Conservation (phyloP, 2,797 vertebrate genomes). For the Nasua narica region DNA sequence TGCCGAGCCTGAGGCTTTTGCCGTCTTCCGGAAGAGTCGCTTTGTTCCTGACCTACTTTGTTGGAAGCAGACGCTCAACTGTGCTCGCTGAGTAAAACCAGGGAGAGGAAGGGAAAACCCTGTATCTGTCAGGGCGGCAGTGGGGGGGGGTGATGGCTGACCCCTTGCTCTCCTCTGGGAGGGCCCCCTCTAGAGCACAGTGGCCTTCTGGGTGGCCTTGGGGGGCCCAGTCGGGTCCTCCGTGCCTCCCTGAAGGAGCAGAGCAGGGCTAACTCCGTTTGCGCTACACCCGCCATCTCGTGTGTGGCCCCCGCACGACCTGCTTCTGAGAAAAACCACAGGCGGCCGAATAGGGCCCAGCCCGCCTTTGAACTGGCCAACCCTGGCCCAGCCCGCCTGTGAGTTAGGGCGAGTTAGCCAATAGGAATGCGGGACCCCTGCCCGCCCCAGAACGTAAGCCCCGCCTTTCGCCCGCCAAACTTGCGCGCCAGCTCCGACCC, state of each 20-base stretch:
- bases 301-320: too few relatives aligned
- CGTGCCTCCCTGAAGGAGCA: not conserved
- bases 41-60: not conserved
- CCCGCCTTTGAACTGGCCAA: too few relatives aligned
- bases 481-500: too few relatives aligned
- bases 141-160: not conserved
- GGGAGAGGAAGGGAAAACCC: not conserved
- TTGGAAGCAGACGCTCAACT: not conserved
- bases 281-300: too few relatives aligned
- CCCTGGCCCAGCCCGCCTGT: too few relatives aligned
- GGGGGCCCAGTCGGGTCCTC: not conserved
- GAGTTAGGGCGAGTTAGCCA: too few relatives aligned
- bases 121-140: not conserved
- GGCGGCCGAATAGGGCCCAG: too few relatives aligned
- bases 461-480: too few relatives aligned
- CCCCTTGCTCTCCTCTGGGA: not conserved
- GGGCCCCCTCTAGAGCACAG: rapidly evolving
- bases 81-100: not conserved
- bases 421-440: too few relatives aligned
- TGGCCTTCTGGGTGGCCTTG: not conserved
- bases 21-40: not conserved
- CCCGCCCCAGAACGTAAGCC: too few relatives aligned
- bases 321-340: too few relatives aligned
- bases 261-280: too few relatives aligned
- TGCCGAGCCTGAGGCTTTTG: not conserved